phyloP scores from a whole-genome alignment of 2,797 vertebrate genomes.

The Danio kyathit region DNA sequence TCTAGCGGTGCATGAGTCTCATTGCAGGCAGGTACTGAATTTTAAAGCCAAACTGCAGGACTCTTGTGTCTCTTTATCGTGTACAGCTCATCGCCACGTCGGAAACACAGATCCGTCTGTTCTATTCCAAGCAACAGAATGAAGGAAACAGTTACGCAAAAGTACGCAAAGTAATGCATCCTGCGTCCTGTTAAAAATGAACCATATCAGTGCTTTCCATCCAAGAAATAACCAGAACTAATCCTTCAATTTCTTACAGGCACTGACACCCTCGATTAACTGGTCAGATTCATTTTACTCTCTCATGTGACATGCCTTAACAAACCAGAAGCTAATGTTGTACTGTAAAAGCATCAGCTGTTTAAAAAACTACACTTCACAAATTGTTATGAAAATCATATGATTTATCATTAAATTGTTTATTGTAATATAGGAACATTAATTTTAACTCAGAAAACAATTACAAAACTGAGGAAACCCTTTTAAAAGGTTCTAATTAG shows the following conservation, averaged over 20 bases:
- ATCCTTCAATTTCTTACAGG: constrained; percentile 29
- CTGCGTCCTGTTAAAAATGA: constrained; percentile 28
- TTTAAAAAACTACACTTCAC: not conserved
- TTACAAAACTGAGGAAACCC: not conserved
- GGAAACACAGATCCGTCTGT: constrained; percentile 54
- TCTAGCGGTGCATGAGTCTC: constrained; percentile 45
- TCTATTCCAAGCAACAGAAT: constrained; percentile 76
- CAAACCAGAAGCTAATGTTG: not conserved
- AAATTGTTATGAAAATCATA: not conserved
- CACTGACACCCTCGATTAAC: not conserved
- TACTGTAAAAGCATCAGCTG: not conserved
- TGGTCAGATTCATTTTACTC: constrained; percentile 3
- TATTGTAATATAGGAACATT: too few species aligned
- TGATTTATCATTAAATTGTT: too few species aligned
- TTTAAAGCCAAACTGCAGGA: not conserved
- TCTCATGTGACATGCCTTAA: not conserved
- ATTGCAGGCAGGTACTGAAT: constrained; percentile 23
- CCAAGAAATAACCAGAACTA: constrained; percentile 22
- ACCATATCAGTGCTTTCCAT: constrained; percentile 29
- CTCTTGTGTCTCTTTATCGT: constrained; percentile 9
- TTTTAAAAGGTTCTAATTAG: not conserved
- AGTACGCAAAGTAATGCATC: constrained; percentile 59
- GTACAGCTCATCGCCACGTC: constrained; percentile 58
- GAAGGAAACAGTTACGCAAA: constrained; percentile 78
- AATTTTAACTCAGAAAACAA: not conserved